Evolutionary conservation across 2,797 vertebrate genomes (phyloP).

Genomic region (Potorous gilbertii): DNA sequence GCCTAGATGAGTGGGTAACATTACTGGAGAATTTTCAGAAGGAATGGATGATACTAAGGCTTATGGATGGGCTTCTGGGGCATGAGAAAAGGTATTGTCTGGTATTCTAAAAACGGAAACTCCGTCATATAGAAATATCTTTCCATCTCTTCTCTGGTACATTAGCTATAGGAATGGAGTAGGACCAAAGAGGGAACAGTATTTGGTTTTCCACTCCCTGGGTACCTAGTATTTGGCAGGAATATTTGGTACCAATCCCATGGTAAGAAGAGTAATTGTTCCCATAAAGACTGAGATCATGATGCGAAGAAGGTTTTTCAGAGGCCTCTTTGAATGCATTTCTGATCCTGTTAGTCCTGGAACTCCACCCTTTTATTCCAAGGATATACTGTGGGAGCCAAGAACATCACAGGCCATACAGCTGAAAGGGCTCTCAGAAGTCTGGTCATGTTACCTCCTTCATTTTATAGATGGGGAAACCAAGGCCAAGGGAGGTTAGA

Average conservation of each 20-base stretch:
- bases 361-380: background rate
- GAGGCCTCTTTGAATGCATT: background rate
- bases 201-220: background rate
- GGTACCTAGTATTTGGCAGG: background rate
- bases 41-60: background rate
- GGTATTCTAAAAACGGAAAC: background rate
- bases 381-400: background rate
- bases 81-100: background rate
- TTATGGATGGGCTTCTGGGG: background rate
- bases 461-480: background rate
- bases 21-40: background rate
- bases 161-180: background rate
- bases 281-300: background rate
- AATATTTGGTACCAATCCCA: background rate
- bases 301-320: background rate
- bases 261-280: background rate
- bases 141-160: background rate
- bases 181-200: background rate
- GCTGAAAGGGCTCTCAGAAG: background rate
- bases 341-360: background rate
- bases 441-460: background rate
- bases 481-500: background rate
- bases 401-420: background rate
- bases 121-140: background rate
- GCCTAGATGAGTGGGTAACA: background rate